A percentile compares a stretch with the other conserved stretches of the same genome.
Conservation (phyloP, 2,888 invertebrate species). For the Vandiemenella viatica region DNA sequence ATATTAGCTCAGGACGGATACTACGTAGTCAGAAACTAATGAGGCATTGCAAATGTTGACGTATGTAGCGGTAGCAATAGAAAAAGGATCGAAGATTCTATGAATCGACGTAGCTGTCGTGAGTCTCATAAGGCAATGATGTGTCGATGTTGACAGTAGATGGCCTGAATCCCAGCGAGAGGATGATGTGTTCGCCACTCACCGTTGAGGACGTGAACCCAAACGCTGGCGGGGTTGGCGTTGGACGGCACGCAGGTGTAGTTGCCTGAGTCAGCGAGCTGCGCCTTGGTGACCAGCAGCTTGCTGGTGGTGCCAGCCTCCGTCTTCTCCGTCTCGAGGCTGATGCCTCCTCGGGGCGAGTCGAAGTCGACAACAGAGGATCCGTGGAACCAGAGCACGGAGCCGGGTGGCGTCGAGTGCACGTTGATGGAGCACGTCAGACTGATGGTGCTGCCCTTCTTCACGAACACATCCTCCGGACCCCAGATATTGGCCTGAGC, state of each 20-base stretch:
- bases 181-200: no score
- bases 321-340: slow-evolving; percentile 72
- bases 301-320: slow-evolving; percentile 67
- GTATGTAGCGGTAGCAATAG: no score
- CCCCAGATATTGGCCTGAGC: slow-evolving; percentile 76
- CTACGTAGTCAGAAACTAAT: no score
- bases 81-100: no score
- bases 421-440: slow-evolving; percentile 77
- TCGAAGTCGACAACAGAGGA: slow-evolving; percentile 67
- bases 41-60: no score
- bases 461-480: slow-evolving; percentile 74
- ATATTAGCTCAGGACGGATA: no score
- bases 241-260: slow-evolving; percentile 80
- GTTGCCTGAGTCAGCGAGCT: slow-evolving; percentile 67
- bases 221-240: slow-evolving; percentile 66
- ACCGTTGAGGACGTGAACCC: slow-evolving; percentile 78
- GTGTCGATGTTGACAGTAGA: no score
- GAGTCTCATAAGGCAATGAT: no score
- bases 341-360: slow-evolving; percentile 70
- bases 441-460: slow-evolving; percentile 80
- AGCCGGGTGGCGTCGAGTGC: slow-evolving; percentile 62
- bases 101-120: no score
- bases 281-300: slow-evolving; percentile 70
- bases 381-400: slow-evolving; percentile 76
- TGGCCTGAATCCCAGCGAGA: no score